These are phyloP conservation scores for Conopomorpha cramerella DNA, from an alignment of 1,140 invertebrate species.

Conservation along the genomic window DNA sequence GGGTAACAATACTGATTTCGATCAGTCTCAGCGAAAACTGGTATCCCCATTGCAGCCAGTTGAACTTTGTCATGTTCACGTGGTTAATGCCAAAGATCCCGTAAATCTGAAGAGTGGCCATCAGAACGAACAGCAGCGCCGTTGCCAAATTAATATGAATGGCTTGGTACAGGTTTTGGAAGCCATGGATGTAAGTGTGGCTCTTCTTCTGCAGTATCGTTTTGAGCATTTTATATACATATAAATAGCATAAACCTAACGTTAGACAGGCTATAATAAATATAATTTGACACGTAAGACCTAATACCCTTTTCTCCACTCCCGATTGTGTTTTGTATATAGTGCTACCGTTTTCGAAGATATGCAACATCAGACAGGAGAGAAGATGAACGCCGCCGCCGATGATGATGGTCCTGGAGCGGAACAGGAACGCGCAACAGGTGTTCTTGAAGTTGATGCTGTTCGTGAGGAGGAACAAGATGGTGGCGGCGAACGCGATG, in stretches of 20 bases:
- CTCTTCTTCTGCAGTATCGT: slow-evolving; percentile 69
- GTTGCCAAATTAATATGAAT: slow-evolving; percentile 86
- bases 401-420: slow-evolving; percentile 74
- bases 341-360: slow-evolving; percentile 67
- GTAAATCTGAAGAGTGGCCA: slow-evolving; percentile 81
- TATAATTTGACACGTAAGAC: slow-evolving; percentile 79
- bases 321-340: slow-evolving; percentile 47
- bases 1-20: slow-evolving; percentile 80
- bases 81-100: slow-evolving; percentile 76
- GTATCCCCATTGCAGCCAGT: slow-evolving; percentile 90
- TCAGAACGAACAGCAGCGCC: slow-evolving; percentile 78
- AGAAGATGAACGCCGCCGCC: slow-evolving; percentile 75
- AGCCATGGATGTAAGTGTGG: slow-evolving; percentile 69
- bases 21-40: slow-evolving; percentile 82
- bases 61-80: slow-evolving; percentile 59
- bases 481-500: slow-evolving; percentile 82
- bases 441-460: slow-evolving; percentile 69
- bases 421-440: slow-evolving; percentile 68
- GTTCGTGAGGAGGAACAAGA: slow-evolving; percentile 80
- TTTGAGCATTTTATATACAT: slow-evolving; percentile 75
- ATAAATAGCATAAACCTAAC: slow-evolving; percentile 82
- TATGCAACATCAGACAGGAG: slow-evolving; percentile 78
- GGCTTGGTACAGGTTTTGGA: slow-evolving; percentile 74
- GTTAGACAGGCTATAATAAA: slow-evolving; percentile 79
- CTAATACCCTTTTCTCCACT: slow-evolving; percentile 64